Evolutionary conservation across 2,113 vertebrate genomes (phyloP).

Genomic region (Rhizomys pruinosus): DNA sequence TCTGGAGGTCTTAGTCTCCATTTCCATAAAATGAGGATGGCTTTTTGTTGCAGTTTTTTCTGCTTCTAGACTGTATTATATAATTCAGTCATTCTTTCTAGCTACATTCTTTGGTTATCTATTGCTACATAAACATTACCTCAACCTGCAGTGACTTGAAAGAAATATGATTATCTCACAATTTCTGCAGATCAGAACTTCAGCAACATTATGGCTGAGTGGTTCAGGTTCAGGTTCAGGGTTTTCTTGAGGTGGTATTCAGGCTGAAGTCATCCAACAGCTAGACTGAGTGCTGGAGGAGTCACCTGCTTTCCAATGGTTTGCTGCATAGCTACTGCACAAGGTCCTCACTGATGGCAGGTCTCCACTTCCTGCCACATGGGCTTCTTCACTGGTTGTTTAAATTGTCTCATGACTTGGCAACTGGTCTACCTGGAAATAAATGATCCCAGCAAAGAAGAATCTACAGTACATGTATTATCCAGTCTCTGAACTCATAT

Average conservation of each 20-base stretch:
- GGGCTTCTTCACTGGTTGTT: neutral
- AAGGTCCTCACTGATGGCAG: neutral
- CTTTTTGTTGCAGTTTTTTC: neutral
- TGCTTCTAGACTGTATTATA: neutral
- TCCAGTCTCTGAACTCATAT: neutral
- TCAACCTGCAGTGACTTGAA: neutral
- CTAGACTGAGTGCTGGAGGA: neutral
- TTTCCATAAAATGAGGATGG: neutral
- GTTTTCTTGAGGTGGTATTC: neutral
- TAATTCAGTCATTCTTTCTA: conserved; percentile 26
- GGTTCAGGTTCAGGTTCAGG: neutral
- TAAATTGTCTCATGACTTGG: neutral
- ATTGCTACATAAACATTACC: neutral
- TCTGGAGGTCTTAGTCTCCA: neutral
- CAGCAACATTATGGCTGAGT: neutral
- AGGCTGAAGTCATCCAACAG: neutral
- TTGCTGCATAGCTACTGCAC: neutral
- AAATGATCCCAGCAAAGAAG: neutral
- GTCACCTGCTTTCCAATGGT: neutral
- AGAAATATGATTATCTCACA: neutral
- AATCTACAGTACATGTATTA: neutral
- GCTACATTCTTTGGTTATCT: neutral
- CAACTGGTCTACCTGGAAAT: neutral
- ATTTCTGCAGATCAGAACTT: neutral
- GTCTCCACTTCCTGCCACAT: neutral